A percentile compares a stretch with the other conserved stretches of the same genome.
Evolutionary conservation across 2,888 invertebrate genomes (phyloP).

Genomic region (Helicoverpa assulta): DNA sequence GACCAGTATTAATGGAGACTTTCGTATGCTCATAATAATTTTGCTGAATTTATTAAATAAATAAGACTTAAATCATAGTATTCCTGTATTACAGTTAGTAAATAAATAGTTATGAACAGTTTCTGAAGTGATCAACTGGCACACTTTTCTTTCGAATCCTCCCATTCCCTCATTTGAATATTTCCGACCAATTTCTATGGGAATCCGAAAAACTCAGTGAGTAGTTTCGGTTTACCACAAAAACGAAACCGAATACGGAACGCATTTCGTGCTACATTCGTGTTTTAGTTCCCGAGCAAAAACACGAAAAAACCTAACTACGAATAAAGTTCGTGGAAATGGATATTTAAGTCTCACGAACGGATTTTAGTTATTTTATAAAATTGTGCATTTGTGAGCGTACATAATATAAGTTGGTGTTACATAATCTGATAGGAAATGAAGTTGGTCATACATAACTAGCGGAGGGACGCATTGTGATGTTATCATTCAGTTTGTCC

Average conservation of each 20-base stretch:
- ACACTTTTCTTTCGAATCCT: neutral
- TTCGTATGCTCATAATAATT: too few relatives aligned
- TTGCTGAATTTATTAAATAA: too few relatives aligned
- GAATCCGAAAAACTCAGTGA: conserved; percentile 22
- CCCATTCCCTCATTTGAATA: conserved; percentile 6
- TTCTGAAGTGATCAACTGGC: too few relatives aligned
- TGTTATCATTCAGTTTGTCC: conserved; percentile 3
- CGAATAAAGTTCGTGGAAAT: conserved; percentile 31
- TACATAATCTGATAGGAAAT: conserved; percentile 30
- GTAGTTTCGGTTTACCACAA: conserved; percentile 8
- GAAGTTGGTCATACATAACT: conserved; percentile 10
- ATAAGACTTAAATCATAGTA: too few relatives aligned
- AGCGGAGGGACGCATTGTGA: conserved; percentile 8
- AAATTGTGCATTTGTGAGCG: conserved; percentile 25
- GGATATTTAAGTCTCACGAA: conserved; percentile 25
- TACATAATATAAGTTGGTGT: conserved; percentile 2
- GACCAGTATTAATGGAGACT: neutral
- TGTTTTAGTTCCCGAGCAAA: conserved; percentile 16
- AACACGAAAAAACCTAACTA: conserved; percentile 27
- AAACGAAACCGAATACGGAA: conserved; percentile 26
- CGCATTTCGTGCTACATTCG: conserved; percentile 20
- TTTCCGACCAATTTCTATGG: conserved; percentile 27
- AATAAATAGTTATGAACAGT: too few relatives aligned
- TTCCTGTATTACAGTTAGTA: too few relatives aligned
- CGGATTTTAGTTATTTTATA: conserved; percentile 27